phyloP scores from a whole-genome alignment of 2,113 vertebrate species.

The Tringa solitaria region DNA sequence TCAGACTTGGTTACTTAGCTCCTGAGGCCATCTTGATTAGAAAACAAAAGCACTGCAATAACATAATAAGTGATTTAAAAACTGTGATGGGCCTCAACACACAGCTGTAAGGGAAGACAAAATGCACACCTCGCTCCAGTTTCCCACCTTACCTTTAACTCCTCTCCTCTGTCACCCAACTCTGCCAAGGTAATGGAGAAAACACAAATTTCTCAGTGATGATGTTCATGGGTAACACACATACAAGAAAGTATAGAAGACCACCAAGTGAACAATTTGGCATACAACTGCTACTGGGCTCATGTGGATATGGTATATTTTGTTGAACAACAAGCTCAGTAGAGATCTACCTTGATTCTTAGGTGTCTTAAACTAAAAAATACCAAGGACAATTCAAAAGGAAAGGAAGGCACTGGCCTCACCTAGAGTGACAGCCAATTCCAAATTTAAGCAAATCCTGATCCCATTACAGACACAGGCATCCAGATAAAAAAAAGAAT shows the following conservation, averaged over 20 bases:
- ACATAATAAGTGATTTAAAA: not conserved
- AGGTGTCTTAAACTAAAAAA: too few relatives aligned
- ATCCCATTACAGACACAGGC: not conserved
- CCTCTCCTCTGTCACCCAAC: not conserved
- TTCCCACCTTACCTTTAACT: not conserved
- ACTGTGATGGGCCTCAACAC: not conserved
- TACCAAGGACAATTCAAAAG: not conserved
- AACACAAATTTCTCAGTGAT: not conserved
- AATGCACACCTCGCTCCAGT: accelerated
- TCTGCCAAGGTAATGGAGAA: not conserved
- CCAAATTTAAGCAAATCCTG: not conserved
- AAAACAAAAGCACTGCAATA: not conserved
- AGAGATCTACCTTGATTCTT: not conserved
- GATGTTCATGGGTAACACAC: not conserved
- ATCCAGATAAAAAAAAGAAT: not conserved
- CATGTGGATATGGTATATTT: accelerated
- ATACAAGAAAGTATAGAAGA: not conserved
- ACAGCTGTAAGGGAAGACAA: not conserved
- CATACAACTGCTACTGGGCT: not conserved
- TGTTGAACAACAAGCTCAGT: not conserved
- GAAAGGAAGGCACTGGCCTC: not conserved
- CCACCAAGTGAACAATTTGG: not conserved
- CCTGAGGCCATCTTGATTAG: not conserved
- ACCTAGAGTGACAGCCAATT: not conserved
- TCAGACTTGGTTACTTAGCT: not conserved